phyloP scores from a whole-genome alignment of 2,797 vertebrate genomes.

The Hybognathus amarus region DNA sequence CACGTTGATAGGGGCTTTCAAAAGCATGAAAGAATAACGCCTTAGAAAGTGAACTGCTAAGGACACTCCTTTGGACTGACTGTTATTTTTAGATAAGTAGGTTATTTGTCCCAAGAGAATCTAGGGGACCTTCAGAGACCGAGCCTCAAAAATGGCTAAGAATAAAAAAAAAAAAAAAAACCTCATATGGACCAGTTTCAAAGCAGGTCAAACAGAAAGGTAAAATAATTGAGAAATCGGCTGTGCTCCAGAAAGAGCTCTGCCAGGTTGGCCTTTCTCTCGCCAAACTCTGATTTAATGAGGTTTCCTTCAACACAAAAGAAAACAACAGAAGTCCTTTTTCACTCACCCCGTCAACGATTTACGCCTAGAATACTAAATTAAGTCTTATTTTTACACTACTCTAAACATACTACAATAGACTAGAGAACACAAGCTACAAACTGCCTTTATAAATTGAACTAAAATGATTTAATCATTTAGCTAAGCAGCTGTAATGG shows the following conservation, averaged over 20 bases:
- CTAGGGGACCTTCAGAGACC: conserved; percentile 61
- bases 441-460: background rate
- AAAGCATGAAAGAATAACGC: conserved; percentile 51
- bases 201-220: conserved; percentile 58
- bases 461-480: background rate
- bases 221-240: conserved; percentile 54
- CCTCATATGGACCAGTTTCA: conserved; percentile 56
- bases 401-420: background rate
- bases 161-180: conserved; percentile 49
- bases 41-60: conserved; percentile 32
- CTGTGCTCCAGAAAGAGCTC: conserved; percentile 40
- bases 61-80: conserved; percentile 51
- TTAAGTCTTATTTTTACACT: background rate
- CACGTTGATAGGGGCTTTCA: conserved; percentile 41
- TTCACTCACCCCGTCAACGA: background rate
- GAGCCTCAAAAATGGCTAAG: conserved; percentile 48
- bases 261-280: conserved; percentile 15
- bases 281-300: conserved; percentile 36
- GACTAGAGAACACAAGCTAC: conserved; percentile 3
- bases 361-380: conserved; percentile 7
- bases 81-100: conserved; percentile 64
- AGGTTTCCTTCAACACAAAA: conserved; percentile 20
- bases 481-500: conserved; percentile 9
- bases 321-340: conserved; percentile 25
- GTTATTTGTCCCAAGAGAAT: conserved; percentile 63